A percentile compares a stretch with the other conserved stretches of the same genome.
Conservation (phyloP, 2,113 vertebrate genomes). For the Leptodactylus fuscus region DNA sequence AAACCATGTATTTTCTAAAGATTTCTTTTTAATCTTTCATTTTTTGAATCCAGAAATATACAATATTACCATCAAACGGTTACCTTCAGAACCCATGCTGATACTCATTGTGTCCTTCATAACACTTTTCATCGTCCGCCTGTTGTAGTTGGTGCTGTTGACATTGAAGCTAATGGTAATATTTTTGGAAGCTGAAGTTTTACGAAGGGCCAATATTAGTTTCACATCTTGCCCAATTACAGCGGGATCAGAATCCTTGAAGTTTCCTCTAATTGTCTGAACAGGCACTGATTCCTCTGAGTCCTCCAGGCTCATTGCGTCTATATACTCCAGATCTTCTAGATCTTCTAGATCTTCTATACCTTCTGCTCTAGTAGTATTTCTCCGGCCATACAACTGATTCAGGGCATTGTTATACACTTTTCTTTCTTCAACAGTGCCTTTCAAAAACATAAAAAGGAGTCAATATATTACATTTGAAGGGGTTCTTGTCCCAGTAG, state of each 20-base stretch:
- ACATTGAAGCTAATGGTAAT: slow-evolving; percentile 74
- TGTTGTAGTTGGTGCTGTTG: slow-evolving; percentile 72
- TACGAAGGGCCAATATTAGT: slow-evolving; percentile 70
- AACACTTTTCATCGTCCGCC: slow-evolving; percentile 72
- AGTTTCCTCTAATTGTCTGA: slow-evolving; percentile 73
- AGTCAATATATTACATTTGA: not conserved
- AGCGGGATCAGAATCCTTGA: slow-evolving; percentile 72
- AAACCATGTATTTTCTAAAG: no score
- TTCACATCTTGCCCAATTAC: slow-evolving; percentile 74
- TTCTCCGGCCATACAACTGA: slow-evolving; percentile 65
- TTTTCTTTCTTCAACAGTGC: slow-evolving; percentile 74
- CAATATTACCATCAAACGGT: no score
- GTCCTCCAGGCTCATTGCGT: not conserved
- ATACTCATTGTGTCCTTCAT: slow-evolving; percentile 67
- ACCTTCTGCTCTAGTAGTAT: no score
- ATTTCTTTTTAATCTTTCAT: no score
- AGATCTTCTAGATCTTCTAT: no score
- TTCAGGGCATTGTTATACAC: slow-evolving; percentile 71
- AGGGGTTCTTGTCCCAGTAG: no score
- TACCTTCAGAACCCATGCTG: slow-evolving; percentile 74
- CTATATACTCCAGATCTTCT: no score
- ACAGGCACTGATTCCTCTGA: slow-evolving; percentile 60
- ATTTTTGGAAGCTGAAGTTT: slow-evolving; percentile 63
- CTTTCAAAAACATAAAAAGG: slow-evolving; percentile 59
- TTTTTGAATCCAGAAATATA: no score